Base-by-base conservation (phyloP, 2,113 vertebrate genomes). In the Holacanthus passer region DNA sequence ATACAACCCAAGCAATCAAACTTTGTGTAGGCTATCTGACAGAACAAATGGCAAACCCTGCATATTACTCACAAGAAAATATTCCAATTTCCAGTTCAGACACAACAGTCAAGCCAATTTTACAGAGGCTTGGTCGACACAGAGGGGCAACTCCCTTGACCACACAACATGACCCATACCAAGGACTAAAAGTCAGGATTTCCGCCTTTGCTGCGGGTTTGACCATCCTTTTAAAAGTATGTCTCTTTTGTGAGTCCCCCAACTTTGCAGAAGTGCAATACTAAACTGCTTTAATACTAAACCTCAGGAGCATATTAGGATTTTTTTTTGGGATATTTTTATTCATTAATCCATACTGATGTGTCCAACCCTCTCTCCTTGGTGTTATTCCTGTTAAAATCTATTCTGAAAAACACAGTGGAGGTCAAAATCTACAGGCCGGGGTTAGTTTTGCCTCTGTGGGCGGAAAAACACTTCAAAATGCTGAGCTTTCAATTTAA, bases 401-500 rank as follows among this genome's bases (percentile, higher is more conserved):
- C 1, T 39, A 1, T 14, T 60, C 7, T 24, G 43, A 7, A 47
- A 22, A 19, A 45, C 20, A 32, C 14, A 12, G 4, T 13, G 5
- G 13, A n/a, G 27, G 60, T 64, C 20, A 24, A 41, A 31, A 17
- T 4, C 31, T 41, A 32, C n/a, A 32, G 12, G 20, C 16, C 29
- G 32, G 39, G 2, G 10, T 32, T 32, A 37, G 12, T 39, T 50
- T 50, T 65, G 43, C 53, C 22, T 52, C 37, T 22, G 29, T 56
- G 17, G 12, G 7, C 0, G 1, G n/a, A 17, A 50, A 29, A 55
- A 56, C n/a, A 27, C 7, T 59, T 20, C 5, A 56, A 67, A 77
- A 41, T 82, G 80, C 80, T 71, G 75, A 74, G 27, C 22, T 69
- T 63, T 74, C 17, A 37, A 7, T 64, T 43, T 20, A 1, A 63